Evolutionary conservation across 1,140 invertebrate genomes (phyloP), one percentile per base, ranked within the genome.

Genomic region (Tribolium madens): DNA sequence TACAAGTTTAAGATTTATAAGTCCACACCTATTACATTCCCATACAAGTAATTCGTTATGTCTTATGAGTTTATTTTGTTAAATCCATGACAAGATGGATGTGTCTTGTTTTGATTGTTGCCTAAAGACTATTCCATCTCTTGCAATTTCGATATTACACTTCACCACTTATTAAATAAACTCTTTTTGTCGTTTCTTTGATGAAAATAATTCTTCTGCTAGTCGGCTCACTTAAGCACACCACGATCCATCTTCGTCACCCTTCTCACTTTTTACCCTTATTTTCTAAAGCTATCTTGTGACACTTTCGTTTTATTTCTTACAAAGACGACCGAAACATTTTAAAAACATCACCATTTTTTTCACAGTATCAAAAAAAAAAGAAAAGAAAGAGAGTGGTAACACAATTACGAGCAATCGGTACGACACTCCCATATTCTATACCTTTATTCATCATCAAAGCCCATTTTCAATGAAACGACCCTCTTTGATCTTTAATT

Each of bases 361-460:
- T 42, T 42, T 7, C 36, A 26, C 21, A 26, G 2, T n/a, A 42
- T 42, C n/a, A 9, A 10, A 7, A 1, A 42, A 42, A 42, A 42
- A 42, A 42, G 5, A 5, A 9, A 52, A 52, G 48, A 52, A 52
- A 52, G 14, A 3, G 17, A 53, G 17, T 53, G 14, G 3, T 21
- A 57, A 57, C 52, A 57, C 26, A 64, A 64, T 64, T 64, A 64
- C n/a, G 6, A n/a, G 21, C 21, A 64, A 26, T 33, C 18, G 57
- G 12, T 64, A 21, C 10, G 10, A 31, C 57, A 64, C 21, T 31
- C 26, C 18, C 52, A 57, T 60, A 18, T 26, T 60, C 17, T 10
- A 26, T 26, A 60, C 53, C 57, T 64, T 42, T 33, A 64, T 64
- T 64, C 57, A 33, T 33, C 57, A 64, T 64, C 57, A 64, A 64